Evolutionary conservation across 2,797 vertebrate genomes (phyloP).

Genomic region (Craterocephalus amniculus): DNA sequence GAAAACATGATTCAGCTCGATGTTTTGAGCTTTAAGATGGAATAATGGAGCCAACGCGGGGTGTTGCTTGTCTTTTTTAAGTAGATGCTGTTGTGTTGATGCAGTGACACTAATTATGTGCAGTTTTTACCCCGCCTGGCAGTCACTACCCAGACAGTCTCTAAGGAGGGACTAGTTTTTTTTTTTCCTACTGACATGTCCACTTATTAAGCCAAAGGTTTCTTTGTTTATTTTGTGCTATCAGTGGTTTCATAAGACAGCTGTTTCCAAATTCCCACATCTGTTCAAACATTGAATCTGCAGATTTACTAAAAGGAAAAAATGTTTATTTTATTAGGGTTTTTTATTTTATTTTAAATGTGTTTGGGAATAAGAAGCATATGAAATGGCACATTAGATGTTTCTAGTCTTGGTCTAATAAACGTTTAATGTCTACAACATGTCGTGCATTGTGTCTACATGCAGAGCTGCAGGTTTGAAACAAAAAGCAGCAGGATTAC

Average conservation of each 20-base stretch:
- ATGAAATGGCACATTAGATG: background rate
- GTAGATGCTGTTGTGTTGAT: background rate
- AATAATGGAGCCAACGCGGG: conserved; percentile 13
- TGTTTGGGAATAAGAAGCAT: too few species aligned
- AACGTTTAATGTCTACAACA: background rate
- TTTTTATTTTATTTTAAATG: background rate
- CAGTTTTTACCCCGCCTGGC: background rate
- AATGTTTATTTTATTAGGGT: background rate
- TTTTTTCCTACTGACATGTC: background rate
- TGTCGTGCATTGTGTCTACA: conserved; percentile 19
- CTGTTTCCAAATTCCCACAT: conserved; percentile 12
- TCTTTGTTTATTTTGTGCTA: conserved; percentile 14
- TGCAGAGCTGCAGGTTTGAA: conserved; percentile 45
- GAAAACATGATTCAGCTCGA: background rate
- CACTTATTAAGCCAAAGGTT: background rate
- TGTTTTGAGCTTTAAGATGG: background rate
- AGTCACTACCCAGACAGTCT: background rate
- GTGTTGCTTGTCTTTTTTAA: conserved; percentile 14
- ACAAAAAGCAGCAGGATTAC: conserved; percentile 23
- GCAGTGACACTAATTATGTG: background rate
- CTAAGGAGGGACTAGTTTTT: background rate
- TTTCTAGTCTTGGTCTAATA: background rate
- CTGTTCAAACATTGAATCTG: conserved; percentile 6
- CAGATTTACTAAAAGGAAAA: background rate
- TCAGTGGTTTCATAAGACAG: background rate